These are phyloP conservation scores for Paramuricea clavata DNA, from an alignment of 92 coral and sea anemone species.

Conservation along the genomic window DNA sequence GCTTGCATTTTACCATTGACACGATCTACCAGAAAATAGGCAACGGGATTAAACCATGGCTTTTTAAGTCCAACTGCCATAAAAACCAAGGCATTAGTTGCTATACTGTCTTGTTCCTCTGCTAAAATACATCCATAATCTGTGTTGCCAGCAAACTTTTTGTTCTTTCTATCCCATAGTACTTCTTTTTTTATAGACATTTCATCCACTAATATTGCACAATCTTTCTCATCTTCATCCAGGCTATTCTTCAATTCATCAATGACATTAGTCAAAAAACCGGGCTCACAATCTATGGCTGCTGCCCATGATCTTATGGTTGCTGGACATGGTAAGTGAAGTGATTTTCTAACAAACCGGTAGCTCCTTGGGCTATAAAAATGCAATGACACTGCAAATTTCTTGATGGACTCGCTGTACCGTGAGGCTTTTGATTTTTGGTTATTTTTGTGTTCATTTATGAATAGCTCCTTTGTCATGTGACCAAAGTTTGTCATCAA, in stretches of 20 bases:
- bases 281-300: slow-evolving; percentile 22
- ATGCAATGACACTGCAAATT: slow-evolving; percentile 21
- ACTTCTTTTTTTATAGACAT: slow-evolving; percentile 38
- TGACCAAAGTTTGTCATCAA: not conserved
- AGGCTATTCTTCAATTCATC: not conserved
- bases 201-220: slow-evolving; percentile 7
- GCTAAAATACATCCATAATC: slow-evolving; percentile 12
- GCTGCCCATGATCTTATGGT: slow-evolving; percentile 28
- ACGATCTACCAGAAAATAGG: slow-evolving; percentile 13
- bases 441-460: not conserved
- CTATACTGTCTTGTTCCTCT: slow-evolving; percentile 18
- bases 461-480: not conserved
- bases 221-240: slow-evolving; percentile 7
- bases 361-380: not conserved
- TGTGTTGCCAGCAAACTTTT: slow-evolving; percentile 19
- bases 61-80: slow-evolving; percentile 41
- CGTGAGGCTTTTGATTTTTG: not conserved
- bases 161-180: slow-evolving; percentile 13
- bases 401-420: not conserved
- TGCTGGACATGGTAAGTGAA: slow-evolving; percentile 33
- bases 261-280: not conserved
- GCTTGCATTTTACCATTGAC: slow-evolving; percentile 3
- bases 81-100: slow-evolving; percentile 33
- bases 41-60: slow-evolving; percentile 31
- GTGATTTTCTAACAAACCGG: not conserved